Percentiles rank a stretch among this genome's conserved stretches.
These are phyloP conservation scores for Perccottus glenii DNA, from an alignment of 2,113 vertebrate species.

Conservation along the genomic window DNA sequence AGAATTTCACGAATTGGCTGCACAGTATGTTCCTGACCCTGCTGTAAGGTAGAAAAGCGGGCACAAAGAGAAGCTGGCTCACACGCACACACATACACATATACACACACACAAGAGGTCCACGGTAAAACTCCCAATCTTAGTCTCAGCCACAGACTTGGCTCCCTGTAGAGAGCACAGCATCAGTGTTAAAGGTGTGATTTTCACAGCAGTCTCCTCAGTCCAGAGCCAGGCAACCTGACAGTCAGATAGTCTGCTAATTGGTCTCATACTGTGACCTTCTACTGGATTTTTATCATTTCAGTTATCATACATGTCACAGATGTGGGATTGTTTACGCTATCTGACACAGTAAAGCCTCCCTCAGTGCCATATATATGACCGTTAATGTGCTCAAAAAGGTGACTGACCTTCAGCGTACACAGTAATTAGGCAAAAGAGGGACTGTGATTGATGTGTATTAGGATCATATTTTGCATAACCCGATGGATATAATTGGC, in stretches of 20 bases:
- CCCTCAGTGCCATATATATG: not conserved
- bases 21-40: constrained; percentile 50
- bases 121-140: not conserved
- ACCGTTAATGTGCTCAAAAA: not conserved
- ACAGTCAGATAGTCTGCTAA: constrained; percentile 67
- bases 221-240: constrained; percentile 53
- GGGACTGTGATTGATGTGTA: constrained; percentile 20
- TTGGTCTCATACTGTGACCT: constrained; percentile 65
- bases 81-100: not conserved
- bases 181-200: constrained; percentile 63
- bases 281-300: constrained; percentile 16
- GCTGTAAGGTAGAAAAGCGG: constrained; percentile 40
- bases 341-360: not conserved
- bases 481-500: constrained; percentile 55
- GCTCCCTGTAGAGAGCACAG: constrained; percentile 50
- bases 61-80: constrained; percentile 28
- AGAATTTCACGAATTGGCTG: constrained; percentile 35
- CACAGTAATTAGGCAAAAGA: constrained; percentile 19
- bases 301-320: constrained; percentile 44
- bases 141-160: constrained; percentile 24
- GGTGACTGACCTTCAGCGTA: not conserved
- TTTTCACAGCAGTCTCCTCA: constrained; percentile 61
- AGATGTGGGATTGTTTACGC: constrained; percentile 9
- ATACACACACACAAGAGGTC: constrained; percentile 1
- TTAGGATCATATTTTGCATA: constrained; percentile 26